These are phyloP conservation scores for Xiphophorus maculatus DNA, from an alignment of 2,113 vertebrate genomes.

Conservation along the genomic window DNA sequence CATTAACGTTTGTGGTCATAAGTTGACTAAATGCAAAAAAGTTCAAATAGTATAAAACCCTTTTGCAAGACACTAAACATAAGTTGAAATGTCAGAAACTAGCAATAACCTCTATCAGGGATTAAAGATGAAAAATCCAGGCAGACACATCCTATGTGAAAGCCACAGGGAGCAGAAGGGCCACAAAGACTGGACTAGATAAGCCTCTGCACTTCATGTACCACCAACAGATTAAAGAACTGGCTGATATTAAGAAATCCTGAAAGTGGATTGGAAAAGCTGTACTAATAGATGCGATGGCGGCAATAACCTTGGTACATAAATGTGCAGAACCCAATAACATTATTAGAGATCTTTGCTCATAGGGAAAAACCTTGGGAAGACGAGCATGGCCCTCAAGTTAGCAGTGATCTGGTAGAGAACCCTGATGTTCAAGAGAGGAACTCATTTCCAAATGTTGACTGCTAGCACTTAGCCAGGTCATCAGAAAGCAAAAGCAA, in stretches of 20 bases:
- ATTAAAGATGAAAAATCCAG: background rate
- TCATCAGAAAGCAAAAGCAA: conserved; percentile 24
- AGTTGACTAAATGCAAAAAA: background rate
- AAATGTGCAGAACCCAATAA: background rate
- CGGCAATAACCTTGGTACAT: background rate
- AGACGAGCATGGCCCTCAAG: background rate
- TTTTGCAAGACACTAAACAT: background rate
- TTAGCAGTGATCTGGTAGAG: background rate
- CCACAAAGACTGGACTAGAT: background rate
- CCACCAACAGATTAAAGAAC: background rate
- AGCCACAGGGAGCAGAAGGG: background rate
- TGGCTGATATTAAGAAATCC: background rate
- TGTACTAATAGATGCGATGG: background rate
- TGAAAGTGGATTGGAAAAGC: background rate
- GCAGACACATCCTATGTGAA: background rate
- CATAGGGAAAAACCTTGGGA: background rate
- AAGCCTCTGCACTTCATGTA: background rate
- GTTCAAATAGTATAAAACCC: background rate
- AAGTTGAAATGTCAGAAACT: background rate
- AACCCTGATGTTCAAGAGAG: background rate
- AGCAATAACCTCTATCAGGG: background rate
- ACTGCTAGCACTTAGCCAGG: conserved; percentile 19
- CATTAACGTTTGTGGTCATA: background rate
- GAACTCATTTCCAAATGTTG: conserved; percentile 3
- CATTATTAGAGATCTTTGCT: background rate